A percentile compares a stretch with the other conserved stretches of the same genome.
phyloP scores from a whole-genome alignment of 2,888 invertebrate genomes.

The Gerris lacustris region DNA sequence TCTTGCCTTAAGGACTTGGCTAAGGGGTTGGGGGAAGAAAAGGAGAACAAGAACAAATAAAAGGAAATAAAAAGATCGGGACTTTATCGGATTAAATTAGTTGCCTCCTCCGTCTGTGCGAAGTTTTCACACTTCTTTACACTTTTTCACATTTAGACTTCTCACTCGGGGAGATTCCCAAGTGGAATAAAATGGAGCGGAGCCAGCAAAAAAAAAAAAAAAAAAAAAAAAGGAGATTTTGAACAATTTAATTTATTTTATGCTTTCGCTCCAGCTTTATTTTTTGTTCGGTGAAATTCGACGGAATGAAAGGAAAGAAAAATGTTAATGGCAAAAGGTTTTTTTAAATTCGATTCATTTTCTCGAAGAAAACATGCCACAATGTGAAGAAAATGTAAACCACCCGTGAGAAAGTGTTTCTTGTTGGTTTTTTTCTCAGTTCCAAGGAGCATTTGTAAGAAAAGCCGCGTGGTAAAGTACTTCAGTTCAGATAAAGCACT shows the following conservation, averaged over 20 bases:
- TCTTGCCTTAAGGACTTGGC: too few species aligned
- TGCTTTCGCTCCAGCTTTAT: background rate
- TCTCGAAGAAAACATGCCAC: background rate
- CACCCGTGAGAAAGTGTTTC: too few species aligned
- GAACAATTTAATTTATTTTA: slow-evolving; percentile 1
- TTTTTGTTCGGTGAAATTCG: background rate
- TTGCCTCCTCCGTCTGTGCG: background rate
- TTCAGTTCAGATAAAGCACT: too few species aligned
- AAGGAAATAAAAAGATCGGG: background rate
- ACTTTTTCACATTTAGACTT: background rate
- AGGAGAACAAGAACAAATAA: background rate
- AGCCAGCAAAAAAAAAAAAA: background rate
- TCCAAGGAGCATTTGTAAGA: too few species aligned
- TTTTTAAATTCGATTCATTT: background rate
- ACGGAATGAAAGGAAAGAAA: background rate
- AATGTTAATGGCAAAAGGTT: background rate
- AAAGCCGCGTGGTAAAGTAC: too few species aligned
- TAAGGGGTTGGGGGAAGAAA: background rate
- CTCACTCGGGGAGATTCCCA: background rate
- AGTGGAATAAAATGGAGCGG: background rate
- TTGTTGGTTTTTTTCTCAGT: too few species aligned
- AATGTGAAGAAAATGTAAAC: too few species aligned
- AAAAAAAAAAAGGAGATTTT: background rate
- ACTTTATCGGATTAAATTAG: slow-evolving; percentile 1
- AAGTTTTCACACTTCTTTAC: background rate